phyloP scores from a whole-genome alignment of 2,888 invertebrate species.

The Tetranychus piercei region DNA sequence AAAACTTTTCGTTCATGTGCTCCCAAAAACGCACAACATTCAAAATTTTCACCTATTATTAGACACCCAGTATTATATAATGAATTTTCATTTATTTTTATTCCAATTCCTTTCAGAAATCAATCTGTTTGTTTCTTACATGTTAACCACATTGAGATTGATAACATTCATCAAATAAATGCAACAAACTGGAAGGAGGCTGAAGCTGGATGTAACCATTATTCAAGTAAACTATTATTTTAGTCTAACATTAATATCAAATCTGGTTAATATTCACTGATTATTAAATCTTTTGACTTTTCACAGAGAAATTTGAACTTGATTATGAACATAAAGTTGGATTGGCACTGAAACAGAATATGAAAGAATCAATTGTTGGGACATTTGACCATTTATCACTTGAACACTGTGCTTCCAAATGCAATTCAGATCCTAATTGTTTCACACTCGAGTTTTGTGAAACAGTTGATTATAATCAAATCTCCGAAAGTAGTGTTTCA shows the following conservation, averaged over 20 bases:
- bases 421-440: neutral
- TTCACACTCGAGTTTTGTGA: neutral
- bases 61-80: no score
- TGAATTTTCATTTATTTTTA: no score
- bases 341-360: neutral
- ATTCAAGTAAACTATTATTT: neutral
- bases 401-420: neutral
- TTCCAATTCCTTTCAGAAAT: neutral
- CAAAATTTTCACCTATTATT: no score
- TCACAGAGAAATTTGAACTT: neutral
- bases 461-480: neutral
- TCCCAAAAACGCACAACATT: no score
- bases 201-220: no score
- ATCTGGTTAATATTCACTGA: neutral
- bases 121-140: neutral
- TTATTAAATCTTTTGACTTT: neutral
- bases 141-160: neutral
- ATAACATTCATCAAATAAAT: neutral
- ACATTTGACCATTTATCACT: neutral
- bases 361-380: neutral
- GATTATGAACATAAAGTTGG: neutral
- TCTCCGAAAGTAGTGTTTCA: neutral
- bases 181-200: no score
- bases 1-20: no score
- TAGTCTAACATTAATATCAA: neutral